Evolutionary conservation across 2,888 invertebrate genomes (phyloP), one percentile per base, ranked within the genome.

Genomic region (Brachynemurus nebulosus): DNA sequence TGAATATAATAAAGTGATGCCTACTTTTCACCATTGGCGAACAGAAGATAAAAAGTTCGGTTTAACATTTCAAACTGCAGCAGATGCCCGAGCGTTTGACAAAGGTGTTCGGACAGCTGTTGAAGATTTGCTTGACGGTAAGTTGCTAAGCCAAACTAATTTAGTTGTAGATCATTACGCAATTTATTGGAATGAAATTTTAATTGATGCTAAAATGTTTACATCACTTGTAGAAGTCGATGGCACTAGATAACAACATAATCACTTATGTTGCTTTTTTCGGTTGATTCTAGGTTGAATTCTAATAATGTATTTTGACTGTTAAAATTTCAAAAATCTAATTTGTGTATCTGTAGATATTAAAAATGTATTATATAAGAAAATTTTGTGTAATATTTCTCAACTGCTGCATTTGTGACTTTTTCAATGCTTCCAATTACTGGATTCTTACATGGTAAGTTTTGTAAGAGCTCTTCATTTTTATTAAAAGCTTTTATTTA

Each of bases 11-110:
- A 91, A 90, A 72, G 92, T 93, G 58, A 95, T 93, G 86, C 95
- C 96, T 23, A 93, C 93, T 37, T 96, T 96, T 74, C 93, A 95
- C 70, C 95, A 95, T 68, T 96, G 95, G 95, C 83, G 84, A 61
- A 91, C 91, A 16, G 93, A 90, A 46, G 90, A 92, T 68, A 89
- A 90, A 67, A 82, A 88, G 53, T 95, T 90, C 70, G 96, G 95
- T 40, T 74, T 96, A 54, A 93, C 93, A 42, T 96, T 96, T 72
- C 91, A 91, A 66, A 90, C 92, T 42, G 91, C 91, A 27, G 91
- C 92, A 7, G 89, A 95, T 68, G 93, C 92, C 25, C 69, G 91
- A 50, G 90, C 91, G 44, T 95, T 95, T 65, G 93, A 93, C 62
- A 86, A 85, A 61, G 92, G 91, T 30, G 88, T 95, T 12, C 69